Percentiles rank a stretch among this genome's conserved stretches.
Evolutionary conservation across 1,140 invertebrate species (phyloP).

Genomic region (Apis florea): DNA sequence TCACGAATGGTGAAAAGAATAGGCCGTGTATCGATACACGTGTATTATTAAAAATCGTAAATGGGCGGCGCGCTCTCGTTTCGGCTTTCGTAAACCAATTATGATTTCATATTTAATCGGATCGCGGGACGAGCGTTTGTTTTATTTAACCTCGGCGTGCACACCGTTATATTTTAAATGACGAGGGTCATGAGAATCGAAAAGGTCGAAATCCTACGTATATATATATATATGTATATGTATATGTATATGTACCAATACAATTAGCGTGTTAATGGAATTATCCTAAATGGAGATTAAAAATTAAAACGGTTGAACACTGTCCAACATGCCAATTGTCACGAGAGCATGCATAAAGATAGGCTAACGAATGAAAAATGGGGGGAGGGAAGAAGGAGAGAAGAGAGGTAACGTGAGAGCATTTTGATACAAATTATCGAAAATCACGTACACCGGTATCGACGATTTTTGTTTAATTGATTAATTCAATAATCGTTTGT

Average conservation of each 20-base stretch:
- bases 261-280: constrained; percentile 49
- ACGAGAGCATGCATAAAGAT: neutral
- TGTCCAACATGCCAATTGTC: constrained; percentile 11
- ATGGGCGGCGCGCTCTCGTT: neutral
- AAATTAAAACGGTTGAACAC: constrained; percentile 38
- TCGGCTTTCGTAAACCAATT: constrained; percentile 40
- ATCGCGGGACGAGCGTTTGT: constrained; percentile 1
- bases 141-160: constrained; percentile 35
- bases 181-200: constrained; percentile 6
- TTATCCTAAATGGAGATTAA: constrained; percentile 42
- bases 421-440: constrained; percentile 9
- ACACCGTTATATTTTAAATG: constrained; percentile 29
- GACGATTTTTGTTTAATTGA: constrained; percentile 46
- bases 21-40: too few species aligned
- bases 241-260: neutral
- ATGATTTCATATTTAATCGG: constrained; percentile 35
- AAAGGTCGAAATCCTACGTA: neutral
- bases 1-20: too few species aligned
- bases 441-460: constrained; percentile 1
- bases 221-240: too few species aligned
- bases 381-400: neutral
- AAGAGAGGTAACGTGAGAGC: too few species aligned
- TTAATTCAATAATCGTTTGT: constrained; percentile 43
- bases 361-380: neutral
- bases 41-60: constrained; percentile 34